phyloP scores from a whole-genome alignment of 2,113 vertebrate genomes.

The Chaetodon auriga region DNA sequence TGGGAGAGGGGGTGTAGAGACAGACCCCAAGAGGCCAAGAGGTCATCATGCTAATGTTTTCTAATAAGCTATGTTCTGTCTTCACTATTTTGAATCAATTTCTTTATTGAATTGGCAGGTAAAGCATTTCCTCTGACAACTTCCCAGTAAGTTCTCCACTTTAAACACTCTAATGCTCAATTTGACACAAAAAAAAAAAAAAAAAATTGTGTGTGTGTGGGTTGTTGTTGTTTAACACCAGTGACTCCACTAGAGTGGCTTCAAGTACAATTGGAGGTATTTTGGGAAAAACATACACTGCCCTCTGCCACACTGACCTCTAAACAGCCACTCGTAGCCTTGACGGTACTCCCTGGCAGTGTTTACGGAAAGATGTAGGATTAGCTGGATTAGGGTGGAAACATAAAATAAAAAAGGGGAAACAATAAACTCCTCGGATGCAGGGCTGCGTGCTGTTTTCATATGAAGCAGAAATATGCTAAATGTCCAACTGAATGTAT shows the following conservation, averaged over 20 bases:
- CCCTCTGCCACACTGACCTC: not conserved
- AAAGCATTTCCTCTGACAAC: not conserved
- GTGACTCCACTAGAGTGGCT: not conserved
- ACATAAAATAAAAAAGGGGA: not conserved
- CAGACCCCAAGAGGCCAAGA: not conserved
- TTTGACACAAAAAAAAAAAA: not conserved
- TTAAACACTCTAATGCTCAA: not conserved
- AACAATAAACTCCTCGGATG: not conserved
- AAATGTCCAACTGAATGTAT: not conserved
- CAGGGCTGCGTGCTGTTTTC: not conserved
- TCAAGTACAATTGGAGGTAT: conserved; percentile 38
- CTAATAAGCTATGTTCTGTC: not conserved
- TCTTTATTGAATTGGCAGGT: not conserved
- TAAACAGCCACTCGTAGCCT: conserved; percentile 18
- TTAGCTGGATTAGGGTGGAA: not conserved
- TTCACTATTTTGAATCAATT: not conserved
- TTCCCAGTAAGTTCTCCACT: not conserved
- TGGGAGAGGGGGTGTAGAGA: not conserved
- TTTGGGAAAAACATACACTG: conserved; percentile 47
- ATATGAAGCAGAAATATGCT: not conserved
- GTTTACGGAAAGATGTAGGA: not conserved
- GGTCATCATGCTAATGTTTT: not conserved
- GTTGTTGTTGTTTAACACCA: not conserved
- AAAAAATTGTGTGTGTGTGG: not conserved
- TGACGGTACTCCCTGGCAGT: not conserved